Evolutionary conservation across 1,140 invertebrate genomes (phyloP), one percentile per base, ranked within the genome.

Genomic region (Gonioctena quinquepunctata): DNA sequence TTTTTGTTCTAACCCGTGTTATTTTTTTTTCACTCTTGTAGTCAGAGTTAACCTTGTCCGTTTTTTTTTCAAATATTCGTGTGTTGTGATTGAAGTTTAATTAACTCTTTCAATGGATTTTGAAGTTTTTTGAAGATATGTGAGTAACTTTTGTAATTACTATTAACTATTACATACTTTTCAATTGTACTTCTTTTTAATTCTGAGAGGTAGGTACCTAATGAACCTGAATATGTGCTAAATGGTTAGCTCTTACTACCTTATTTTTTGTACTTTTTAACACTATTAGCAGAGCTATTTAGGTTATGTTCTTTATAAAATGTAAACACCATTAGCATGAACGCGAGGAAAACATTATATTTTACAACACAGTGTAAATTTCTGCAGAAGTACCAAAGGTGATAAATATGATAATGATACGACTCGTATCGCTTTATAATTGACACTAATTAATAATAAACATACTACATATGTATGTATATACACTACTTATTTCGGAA

Each of bases 181-280:
- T n/a, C n/a, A n/a, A n/a, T n/a, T n/a, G n/a, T n/a, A n/a, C n/a
- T n/a, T n/a, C n/a, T n/a, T n/a, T n/a, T n/a, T n/a, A n/a, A n/a
- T n/a, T n/a, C n/a, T n/a, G n/a, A n/a, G n/a, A n/a, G n/a, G n/a
- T n/a, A n/a, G n/a, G n/a, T n/a, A n/a, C n/a, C n/a, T n/a, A 28
- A 57, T 57, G 25, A 60, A 22, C 16, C 21, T 23, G 26, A 18
- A 19, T 19, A 69, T 54, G 67, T 70, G 75, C 73, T 74, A 78
- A 78, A 76, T 77, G 73, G 77, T 74, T 76, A 76, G 77, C 77
- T 75, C 75, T 78, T 78, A 42, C 33, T 42, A 13, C 11, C 25
- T 49, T 72, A 65, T 77, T 77, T 77, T 72, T 74, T 68, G 42
- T 73, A 25, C 19, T 42, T 19, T 66, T 77, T 77, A 77, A 52